Conservation (phyloP, 2,888 invertebrate species). For the Cremastobaeus sp. region DNA sequence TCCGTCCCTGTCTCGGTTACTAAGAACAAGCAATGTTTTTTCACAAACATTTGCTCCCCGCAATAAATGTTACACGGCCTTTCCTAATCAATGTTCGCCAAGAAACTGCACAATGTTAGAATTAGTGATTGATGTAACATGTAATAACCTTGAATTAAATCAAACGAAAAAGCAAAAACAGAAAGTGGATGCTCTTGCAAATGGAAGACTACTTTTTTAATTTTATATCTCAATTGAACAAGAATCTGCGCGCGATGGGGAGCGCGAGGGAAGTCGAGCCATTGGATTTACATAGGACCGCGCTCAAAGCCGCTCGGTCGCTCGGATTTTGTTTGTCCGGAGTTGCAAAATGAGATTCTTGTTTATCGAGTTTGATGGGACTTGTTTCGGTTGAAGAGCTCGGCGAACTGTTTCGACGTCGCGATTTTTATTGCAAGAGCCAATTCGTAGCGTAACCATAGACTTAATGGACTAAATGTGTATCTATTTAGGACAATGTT, state of each 20-base stretch:
- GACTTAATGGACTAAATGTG: slow-evolving; percentile 41
- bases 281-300: slow-evolving; percentile 17
- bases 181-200: slow-evolving; percentile 47
- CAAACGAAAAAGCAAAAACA: slow-evolving; percentile 3
- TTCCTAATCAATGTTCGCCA: slow-evolving; percentile 55
- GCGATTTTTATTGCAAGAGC: slow-evolving; percentile 49
- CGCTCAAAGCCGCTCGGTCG: slow-evolving; percentile 10
- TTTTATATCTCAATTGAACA: slow-evolving; percentile 49
- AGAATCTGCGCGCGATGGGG: too few species aligned
- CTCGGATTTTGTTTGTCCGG: slow-evolving; percentile 15
- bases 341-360: slow-evolving; percentile 10
- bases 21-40: too few species aligned
- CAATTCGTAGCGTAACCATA: slow-evolving; percentile 35
- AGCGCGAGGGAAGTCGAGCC: too few species aligned
- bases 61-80: slow-evolving; percentile 53
- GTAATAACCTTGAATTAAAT: slow-evolving; percentile 26
- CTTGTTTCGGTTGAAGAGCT: too few species aligned
- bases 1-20: too few species aligned
- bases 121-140: slow-evolving; percentile 45
- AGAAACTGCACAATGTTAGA: slow-evolving; percentile 57
- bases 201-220: slow-evolving; percentile 57
- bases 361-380: slow-evolving; percentile 12
- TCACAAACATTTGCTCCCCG: slow-evolving; percentile 48
- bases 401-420: neutral
- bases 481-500: slow-evolving; percentile 50